A percentile compares a stretch with the other conserved stretches of the same genome.
These are phyloP conservation scores for Mastomys natalensis DNA, from an alignment of 2,113 vertebrate genomes.

Conservation along the genomic window DNA sequence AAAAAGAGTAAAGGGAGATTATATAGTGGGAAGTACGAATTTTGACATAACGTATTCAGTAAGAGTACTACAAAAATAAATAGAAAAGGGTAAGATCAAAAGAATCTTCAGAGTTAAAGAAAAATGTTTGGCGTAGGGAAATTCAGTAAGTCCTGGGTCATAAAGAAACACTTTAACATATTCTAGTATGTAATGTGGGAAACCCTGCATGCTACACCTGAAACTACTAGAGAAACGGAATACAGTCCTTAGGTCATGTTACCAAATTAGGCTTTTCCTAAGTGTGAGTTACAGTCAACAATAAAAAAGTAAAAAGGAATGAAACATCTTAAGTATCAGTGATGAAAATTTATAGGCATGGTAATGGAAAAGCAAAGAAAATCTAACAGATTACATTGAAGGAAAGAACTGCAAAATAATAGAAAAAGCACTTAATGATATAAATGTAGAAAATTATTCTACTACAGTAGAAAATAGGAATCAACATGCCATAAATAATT, in stretches of 20 bases:
- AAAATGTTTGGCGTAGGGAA: neutral
- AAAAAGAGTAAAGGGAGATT: neutral
- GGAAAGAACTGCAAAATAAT: neutral
- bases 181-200: neutral
- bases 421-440: neutral
- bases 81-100: neutral
- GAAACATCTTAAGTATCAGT: neutral
- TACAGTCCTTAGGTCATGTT: neutral
- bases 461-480: neutral
- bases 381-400: neutral
- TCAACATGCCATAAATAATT: neutral
- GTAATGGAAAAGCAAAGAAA: neutral
- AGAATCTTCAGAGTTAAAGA: constrained; percentile 18
- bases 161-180: neutral
- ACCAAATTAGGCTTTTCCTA: neutral
- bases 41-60: neutral
- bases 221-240: neutral
- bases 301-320: neutral
- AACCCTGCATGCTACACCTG: neutral
- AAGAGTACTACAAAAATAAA: neutral
- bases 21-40: neutral
- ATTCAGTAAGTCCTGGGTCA: neutral
- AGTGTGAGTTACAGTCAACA: neutral
- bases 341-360: neutral
- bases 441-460: neutral